These are phyloP conservation scores for Remorina albescens DNA, from an alignment of 2,797 vertebrate genomes.

Conservation along the genomic window DNA sequence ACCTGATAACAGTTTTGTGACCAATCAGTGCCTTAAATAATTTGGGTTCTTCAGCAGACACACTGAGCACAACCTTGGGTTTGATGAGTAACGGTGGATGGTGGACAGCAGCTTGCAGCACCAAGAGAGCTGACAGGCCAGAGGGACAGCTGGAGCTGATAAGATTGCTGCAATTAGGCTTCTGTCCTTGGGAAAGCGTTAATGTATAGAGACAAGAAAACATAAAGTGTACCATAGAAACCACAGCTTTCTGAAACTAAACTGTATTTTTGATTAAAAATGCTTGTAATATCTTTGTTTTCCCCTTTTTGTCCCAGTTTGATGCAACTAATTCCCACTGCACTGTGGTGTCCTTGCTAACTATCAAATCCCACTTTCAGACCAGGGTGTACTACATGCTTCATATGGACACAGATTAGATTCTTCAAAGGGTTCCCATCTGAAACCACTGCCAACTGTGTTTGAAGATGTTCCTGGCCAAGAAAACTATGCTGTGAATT, in stretches of 20 bases:
- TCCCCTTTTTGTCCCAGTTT: neutral
- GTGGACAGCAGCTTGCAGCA: conserved; percentile 9
- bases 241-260: neutral
- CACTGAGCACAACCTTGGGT: conserved; percentile 43
- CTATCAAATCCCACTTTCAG: neutral
- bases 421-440: neutral
- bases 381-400: neutral
- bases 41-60: conserved; percentile 21
- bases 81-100: conserved; percentile 44
- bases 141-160: conserved; percentile 15
- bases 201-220: conserved; percentile 17
- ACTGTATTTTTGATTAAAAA: neutral
- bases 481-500: neutral
- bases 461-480: conserved; percentile 2
- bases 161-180: conserved; percentile 38
- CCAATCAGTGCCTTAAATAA: conserved; percentile 58
- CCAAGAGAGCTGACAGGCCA: conserved; percentile 3
- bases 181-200: conserved; percentile 34
- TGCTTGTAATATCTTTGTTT: neutral
- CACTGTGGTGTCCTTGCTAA: neutral
- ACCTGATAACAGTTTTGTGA: conserved; percentile 60
- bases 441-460: conserved; percentile 4
- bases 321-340: neutral
- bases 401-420: conserved; percentile 32
- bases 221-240: neutral